Percentiles rank a stretch among this genome's conserved stretches.
These are phyloP conservation scores for Bubalus kerabau DNA, from an alignment of 2,113 vertebrate genomes.

Conservation along the genomic window DNA sequence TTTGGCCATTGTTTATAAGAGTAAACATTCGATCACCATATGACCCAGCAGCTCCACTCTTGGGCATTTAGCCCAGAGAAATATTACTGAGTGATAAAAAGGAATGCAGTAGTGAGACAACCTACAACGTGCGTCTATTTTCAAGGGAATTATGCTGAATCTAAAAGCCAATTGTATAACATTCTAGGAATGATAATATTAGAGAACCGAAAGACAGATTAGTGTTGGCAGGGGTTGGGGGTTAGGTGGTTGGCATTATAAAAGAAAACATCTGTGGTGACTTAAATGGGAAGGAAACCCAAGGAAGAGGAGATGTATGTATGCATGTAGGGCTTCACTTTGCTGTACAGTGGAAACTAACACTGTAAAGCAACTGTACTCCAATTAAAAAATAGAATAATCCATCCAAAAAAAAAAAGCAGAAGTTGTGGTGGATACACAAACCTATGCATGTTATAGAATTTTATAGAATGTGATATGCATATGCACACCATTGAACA, in stretches of 20 bases:
- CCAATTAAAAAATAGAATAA: not conserved
- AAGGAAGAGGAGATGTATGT: not conserved
- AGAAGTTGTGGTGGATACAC: not conserved
- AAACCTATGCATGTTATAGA: not conserved
- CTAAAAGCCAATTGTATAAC: not conserved
- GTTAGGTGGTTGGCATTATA: not conserved
- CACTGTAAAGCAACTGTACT: not conserved
- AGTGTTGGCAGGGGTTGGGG: not conserved
- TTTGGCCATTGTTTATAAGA: not conserved
- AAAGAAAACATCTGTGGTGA: not conserved
- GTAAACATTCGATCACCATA: not conserved
- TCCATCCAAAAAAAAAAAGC: not conserved
- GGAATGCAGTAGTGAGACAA: not conserved
- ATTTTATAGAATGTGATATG: not conserved
- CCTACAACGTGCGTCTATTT: not conserved
- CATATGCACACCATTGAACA: rapidly evolving
- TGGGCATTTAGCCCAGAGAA: not conserved
- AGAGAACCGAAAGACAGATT: not conserved
- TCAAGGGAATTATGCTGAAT: not conserved
- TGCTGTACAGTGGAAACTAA: not conserved
- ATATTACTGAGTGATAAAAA: not conserved
- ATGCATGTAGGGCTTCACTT: not conserved
- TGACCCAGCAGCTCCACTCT: not conserved
- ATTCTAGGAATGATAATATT: not conserved
- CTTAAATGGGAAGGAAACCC: not conserved